These are phyloP conservation scores for Anolis apletophallus DNA, from an alignment of 2,797 vertebrate genomes.

Conservation along the genomic window DNA sequence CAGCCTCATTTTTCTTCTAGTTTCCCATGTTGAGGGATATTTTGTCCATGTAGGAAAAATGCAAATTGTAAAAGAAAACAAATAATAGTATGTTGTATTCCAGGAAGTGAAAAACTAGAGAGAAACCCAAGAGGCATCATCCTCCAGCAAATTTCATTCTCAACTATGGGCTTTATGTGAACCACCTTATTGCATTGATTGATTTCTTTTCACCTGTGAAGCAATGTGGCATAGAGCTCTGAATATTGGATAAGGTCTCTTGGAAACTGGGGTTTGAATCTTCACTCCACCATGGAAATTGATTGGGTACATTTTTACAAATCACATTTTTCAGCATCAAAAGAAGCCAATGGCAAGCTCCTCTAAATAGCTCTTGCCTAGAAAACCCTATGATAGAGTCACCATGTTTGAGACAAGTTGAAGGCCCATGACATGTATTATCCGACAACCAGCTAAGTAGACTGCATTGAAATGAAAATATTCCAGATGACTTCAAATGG, in stretches of 20 bases:
- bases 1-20: background rate
- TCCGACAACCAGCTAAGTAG: background rate
- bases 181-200: background rate
- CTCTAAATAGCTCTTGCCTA: too few species aligned
- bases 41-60: background rate
- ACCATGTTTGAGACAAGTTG: too few species aligned
- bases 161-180: background rate
- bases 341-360: too few species aligned
- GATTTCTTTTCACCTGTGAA: background rate
- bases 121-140: background rate
- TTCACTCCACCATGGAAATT: too few species aligned
- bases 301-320: too few species aligned
- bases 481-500: background rate
- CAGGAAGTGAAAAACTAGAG: background rate
- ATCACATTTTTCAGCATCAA: too few species aligned
- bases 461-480: constrained; percentile 33
- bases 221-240: too few species aligned
- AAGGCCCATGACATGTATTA: too few species aligned
- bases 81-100: background rate
- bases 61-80: background rate
- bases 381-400: too few species aligned
- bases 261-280: too few species aligned
- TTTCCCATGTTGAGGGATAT: background rate
- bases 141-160: background rate
- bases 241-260: too few species aligned